Evolutionary conservation across 2,797 vertebrate species (phyloP).

Genomic region (Aldrovandia affinis): DNA sequence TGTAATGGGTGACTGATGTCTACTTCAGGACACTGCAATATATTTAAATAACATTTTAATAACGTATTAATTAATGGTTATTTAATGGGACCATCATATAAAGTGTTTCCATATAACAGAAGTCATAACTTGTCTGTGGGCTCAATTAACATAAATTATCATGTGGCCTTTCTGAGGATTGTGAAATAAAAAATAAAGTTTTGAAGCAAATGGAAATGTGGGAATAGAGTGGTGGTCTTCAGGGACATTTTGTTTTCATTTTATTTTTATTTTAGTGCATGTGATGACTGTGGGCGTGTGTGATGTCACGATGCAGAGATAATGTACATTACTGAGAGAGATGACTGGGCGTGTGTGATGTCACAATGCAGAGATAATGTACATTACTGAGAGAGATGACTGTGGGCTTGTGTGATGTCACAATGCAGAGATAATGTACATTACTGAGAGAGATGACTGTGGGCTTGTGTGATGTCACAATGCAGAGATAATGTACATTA

Average conservation of each 20-base stretch:
- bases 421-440: too few relatives aligned
- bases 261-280: background rate
- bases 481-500: too few relatives aligned
- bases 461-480: too few relatives aligned
- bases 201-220: background rate
- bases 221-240: background rate
- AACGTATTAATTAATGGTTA: constrained; percentile 11
- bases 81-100: background rate
- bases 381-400: background rate
- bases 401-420: too few relatives aligned
- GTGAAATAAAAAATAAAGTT: background rate
- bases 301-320: background rate
- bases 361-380: background rate
- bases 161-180: background rate
- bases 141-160: background rate
- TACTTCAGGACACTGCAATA: background rate
- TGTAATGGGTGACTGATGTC: background rate
- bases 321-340: background rate
- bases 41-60: background rate
- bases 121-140: background rate
- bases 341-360: background rate
- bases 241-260: background rate
- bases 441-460: too few relatives aligned
- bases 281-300: background rate
- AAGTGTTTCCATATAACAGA: background rate